phyloP scores from a whole-genome alignment of 2,113 vertebrate species.

The Tylochromis polylepis region DNA sequence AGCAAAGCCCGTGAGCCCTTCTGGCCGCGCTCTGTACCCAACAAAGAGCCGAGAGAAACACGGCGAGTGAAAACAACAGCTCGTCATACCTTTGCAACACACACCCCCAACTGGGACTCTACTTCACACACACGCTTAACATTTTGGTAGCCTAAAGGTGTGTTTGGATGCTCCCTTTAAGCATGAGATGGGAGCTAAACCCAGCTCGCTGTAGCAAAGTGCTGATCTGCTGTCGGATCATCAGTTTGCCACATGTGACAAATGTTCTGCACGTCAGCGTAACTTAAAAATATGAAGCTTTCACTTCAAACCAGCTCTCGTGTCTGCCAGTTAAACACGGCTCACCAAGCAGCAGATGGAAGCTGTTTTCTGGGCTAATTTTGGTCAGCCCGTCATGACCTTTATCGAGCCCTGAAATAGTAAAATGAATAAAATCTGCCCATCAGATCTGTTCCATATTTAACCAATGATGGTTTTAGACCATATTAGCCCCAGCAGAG shows the following conservation, averaged over 20 bases:
- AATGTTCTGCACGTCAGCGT: neutral
- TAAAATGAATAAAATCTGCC: neutral
- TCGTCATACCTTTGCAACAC: slow-evolving; percentile 25
- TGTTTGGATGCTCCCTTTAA: slow-evolving; percentile 2
- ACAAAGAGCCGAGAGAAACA: slow-evolving; percentile 20
- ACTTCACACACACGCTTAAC: slow-evolving; percentile 46
- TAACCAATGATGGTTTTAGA: neutral
- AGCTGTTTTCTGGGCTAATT: neutral
- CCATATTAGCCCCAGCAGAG: neutral
- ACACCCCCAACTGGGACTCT: slow-evolving; percentile 23
- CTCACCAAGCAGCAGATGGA: neutral
- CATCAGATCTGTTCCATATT: neutral
- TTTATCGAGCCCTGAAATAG: neutral
- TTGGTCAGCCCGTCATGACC: neutral
- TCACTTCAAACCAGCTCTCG: neutral
- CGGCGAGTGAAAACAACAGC: slow-evolving; percentile 26
- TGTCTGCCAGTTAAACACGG: neutral
- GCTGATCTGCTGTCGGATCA: neutral
- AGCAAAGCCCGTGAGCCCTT: slow-evolving; percentile 14
- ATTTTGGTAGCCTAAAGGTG: slow-evolving; percentile 41
- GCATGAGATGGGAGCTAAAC: neutral
- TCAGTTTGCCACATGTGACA: slow-evolving; percentile 1
- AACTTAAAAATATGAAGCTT: neutral
- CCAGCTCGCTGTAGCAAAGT: neutral
- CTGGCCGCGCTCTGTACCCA: slow-evolving; percentile 4